These are phyloP conservation scores for Enteromius mattozi DNA, from an alignment of 2,797 vertebrate species.

Conservation along the genomic window DNA sequence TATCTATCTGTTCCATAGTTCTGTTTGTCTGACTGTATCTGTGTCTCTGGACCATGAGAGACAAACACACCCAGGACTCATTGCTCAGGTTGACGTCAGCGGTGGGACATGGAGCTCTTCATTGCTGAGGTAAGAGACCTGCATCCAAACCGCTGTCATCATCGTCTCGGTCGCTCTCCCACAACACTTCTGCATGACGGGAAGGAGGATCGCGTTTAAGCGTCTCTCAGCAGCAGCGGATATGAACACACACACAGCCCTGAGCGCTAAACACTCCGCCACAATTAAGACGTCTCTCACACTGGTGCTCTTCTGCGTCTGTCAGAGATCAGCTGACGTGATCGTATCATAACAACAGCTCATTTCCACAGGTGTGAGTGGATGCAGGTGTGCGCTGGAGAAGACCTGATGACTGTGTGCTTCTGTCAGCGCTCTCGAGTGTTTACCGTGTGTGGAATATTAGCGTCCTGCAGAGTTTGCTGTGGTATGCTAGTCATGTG, in stretches of 20 bases:
- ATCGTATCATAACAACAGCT: conserved; percentile 7
- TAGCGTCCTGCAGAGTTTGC: not conserved
- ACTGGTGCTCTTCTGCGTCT: no score
- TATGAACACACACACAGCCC: conserved; percentile 33
- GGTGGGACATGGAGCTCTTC: not conserved
- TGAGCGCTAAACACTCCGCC: conserved; percentile 5
- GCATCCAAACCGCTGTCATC: conserved; percentile 21
- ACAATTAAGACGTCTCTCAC: conserved; percentile 26
- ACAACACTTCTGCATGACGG: not conserved
- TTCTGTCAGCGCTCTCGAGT: not conserved
- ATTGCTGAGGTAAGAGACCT: not conserved
- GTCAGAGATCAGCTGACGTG: conserved; percentile 21
- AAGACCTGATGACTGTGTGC: conserved; percentile 6
- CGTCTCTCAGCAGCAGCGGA: conserved; percentile 44
- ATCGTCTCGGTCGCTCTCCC: not conserved
- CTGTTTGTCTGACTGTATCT: not conserved
- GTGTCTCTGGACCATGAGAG: not conserved
- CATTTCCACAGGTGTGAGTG: not conserved
- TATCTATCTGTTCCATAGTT: not conserved
- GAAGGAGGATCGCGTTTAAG: conserved; percentile 19
- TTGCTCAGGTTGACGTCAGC: conserved; percentile 3
- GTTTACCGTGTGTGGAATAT: not conserved
- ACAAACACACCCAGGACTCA: not conserved
- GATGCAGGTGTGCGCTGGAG: conserved; percentile 30
- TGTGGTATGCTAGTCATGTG: not conserved